Conservation (phyloP, 2,888 invertebrate genomes). For the Ligdia adustata region DNA sequence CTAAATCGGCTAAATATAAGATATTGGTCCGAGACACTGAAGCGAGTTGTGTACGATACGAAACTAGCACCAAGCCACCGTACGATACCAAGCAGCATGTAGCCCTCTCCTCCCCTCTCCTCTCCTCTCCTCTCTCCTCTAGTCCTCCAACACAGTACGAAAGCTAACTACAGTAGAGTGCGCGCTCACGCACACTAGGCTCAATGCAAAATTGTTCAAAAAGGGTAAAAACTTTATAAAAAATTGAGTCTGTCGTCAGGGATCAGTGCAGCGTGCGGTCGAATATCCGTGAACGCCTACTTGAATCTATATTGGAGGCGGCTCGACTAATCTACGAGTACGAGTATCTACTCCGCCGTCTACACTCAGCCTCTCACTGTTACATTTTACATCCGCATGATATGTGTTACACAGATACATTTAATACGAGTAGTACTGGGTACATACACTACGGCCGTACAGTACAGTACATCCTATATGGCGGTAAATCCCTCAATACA, state of each 20-base stretch:
- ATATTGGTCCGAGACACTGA: slow-evolving; percentile 83
- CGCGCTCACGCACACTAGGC: slow-evolving; percentile 61
- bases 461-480: slow-evolving; percentile 67
- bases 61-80: slow-evolving; percentile 82
- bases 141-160: slow-evolving; percentile 51
- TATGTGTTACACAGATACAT: slow-evolving; percentile 78
- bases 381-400: slow-evolving; percentile 75
- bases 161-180: slow-evolving; percentile 69
- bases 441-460: slow-evolving; percentile 74
- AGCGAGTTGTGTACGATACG: slow-evolving; percentile 73
- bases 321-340: too few species aligned
- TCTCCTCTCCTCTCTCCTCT: slow-evolving; percentile 34
- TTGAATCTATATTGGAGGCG: too few species aligned
- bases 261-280: slow-evolving; percentile 46
- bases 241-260: slow-evolving; percentile 62
- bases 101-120: slow-evolving; percentile 32
- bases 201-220: slow-evolving; percentile 66
- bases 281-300: slow-evolving; percentile 50
- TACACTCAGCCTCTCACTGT: slow-evolving; percentile 69
- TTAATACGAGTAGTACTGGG: slow-evolving; percentile 71
- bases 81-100: slow-evolving; percentile 65
- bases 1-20: slow-evolving; percentile 68
- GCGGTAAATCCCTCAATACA: slow-evolving; percentile 67
- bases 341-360: too few species aligned
- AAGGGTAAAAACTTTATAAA: slow-evolving; percentile 74